Evolutionary conservation across 2,888 invertebrate species (phyloP).

Genomic region (Beris morrisii): DNA sequence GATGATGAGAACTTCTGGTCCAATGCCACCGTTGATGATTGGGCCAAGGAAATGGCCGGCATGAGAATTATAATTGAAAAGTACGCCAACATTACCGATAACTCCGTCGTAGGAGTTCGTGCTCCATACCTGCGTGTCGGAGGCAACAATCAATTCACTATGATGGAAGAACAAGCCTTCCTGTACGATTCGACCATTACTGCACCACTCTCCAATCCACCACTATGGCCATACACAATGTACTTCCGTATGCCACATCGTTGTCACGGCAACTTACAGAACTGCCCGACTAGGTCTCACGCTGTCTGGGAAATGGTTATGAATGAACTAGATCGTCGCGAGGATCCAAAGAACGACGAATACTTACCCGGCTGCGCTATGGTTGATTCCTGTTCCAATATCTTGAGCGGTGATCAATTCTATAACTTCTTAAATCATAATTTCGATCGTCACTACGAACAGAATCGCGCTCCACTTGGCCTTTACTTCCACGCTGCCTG

Average conservation of each 20-base stretch:
- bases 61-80: slow-evolving; percentile 90
- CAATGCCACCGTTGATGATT: slow-evolving; percentile 86
- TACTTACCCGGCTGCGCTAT: slow-evolving; percentile 89
- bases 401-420: slow-evolving; percentile 88
- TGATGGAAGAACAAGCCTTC: slow-evolving; percentile 97
- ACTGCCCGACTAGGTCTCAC: slow-evolving; percentile 87
- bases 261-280: slow-evolving; percentile 90
- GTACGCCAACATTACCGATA: slow-evolving; percentile 85
- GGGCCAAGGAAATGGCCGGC: slow-evolving; percentile 95
- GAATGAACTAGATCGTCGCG: slow-evolving; percentile 89
- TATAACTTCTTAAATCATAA: slow-evolving; percentile 93
- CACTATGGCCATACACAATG: slow-evolving; percentile 98
- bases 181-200: slow-evolving; percentile 94
- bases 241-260: slow-evolving; percentile 96
- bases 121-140: slow-evolving; percentile 90
- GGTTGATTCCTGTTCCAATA: slow-evolving; percentile 94
- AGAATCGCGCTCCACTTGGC: slow-evolving; percentile 85
- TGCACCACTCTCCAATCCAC: slow-evolving; percentile 85
- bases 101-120: slow-evolving; percentile 87
- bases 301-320: slow-evolving; percentile 97
- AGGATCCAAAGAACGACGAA: slow-evolving; percentile 87
- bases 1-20: slow-evolving; percentile 92
- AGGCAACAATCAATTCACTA: slow-evolving; percentile 94
- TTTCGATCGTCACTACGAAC: slow-evolving; percentile 88
- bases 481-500: slow-evolving; percentile 93